phyloP scores from a whole-genome alignment of 2,797 vertebrate genomes.

The Gymnothorax javanicus region DNA sequence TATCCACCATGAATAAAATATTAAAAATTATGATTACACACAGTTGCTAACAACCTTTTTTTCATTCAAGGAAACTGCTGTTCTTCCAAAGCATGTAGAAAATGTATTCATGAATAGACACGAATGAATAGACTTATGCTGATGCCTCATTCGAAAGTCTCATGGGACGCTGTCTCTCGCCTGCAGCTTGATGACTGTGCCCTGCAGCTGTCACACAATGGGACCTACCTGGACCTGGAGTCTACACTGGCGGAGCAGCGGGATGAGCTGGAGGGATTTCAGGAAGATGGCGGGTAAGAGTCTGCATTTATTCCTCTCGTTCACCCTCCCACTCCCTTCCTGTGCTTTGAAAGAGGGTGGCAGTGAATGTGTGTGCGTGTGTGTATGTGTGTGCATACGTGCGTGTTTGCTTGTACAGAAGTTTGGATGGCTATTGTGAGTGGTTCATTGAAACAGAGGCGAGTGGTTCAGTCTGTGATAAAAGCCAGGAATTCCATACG shows the following conservation, averaged over 20 bases:
- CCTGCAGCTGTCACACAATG: conserved; percentile 92
- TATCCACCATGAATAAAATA: too few species aligned
- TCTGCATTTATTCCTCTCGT: conserved; percentile 39
- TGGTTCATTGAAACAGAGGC: neutral
- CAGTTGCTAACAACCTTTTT: neutral
- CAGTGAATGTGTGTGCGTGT: neutral
- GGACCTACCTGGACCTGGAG: conserved; percentile 96
- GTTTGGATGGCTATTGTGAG: neutral
- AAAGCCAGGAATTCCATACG: neutral
- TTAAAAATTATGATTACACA: too few species aligned
- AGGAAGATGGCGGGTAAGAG: conserved; percentile 92
- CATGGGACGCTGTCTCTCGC: conserved; percentile 15
- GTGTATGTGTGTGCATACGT: neutral
- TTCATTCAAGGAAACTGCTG: neutral
- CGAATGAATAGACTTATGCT: neutral
- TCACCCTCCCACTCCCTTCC: neutral
- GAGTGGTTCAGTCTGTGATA: neutral
- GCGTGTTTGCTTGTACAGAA: neutral
- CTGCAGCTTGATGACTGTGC: conserved; percentile 91
- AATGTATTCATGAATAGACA: neutral
- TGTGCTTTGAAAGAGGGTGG: neutral
- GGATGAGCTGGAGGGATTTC: conserved; percentile 94
- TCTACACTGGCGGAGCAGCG: conserved; percentile 92
- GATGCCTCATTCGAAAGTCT: neutral
- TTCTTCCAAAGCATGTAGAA: neutral